Evolutionary conservation across 23 tunicate genomes (phyloP).

Genomic region (Phallusia fumigata): DNA sequence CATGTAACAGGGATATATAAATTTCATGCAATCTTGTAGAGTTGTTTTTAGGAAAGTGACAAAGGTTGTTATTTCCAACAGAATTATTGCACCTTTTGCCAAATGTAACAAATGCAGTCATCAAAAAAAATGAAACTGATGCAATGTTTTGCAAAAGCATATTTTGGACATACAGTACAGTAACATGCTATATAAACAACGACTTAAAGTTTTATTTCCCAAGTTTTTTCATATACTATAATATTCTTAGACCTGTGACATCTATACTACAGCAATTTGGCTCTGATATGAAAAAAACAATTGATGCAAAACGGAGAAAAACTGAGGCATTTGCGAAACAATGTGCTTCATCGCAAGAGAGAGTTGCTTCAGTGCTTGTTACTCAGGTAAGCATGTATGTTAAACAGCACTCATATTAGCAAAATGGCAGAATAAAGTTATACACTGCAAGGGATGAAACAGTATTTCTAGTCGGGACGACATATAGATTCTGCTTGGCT

Average conservation of each 20-base stretch:
- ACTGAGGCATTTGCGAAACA: constrained; percentile 65
- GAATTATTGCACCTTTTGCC: no score
- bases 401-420: no score
- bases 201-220: not conserved
- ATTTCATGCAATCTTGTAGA: no score
- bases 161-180: no score
- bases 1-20: no score
- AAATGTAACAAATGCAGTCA: not conserved
- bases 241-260: constrained; percentile 6
- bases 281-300: constrained; percentile 58
- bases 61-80: no score
- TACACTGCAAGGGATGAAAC: no score
- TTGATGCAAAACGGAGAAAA: constrained; percentile 51
- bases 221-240: not conserved
- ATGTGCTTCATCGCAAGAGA: constrained; percentile 49
- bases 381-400: constrained; percentile 33
- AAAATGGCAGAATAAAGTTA: no score
- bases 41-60: no score
- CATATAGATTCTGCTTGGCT: no score
- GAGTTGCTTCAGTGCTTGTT: constrained; percentile 43
- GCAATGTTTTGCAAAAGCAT: no score
- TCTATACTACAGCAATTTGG: constrained; percentile 64
- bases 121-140: not conserved
- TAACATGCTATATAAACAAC: not conserved
- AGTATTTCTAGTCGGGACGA: no score